Percentiles rank a stretch among this genome's conserved stretches.
phyloP scores from a whole-genome alignment of 2,797 vertebrate species.

The Danionella dracula region DNA sequence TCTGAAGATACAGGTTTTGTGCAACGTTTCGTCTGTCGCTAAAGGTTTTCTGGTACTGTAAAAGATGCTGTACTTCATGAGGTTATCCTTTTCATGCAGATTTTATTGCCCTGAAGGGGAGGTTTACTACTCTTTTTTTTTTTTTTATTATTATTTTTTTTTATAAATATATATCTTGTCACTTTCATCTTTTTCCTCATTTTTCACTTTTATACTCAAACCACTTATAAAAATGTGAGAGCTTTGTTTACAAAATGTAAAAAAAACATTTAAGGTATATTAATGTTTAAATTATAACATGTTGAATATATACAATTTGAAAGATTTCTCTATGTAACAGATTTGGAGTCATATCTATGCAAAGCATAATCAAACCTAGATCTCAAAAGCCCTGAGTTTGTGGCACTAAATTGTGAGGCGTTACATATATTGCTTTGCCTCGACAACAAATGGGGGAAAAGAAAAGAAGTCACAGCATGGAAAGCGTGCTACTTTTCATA shows the following conservation, averaged over 20 bases:
- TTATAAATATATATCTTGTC: constrained; percentile 10
- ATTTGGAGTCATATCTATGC: constrained; percentile 61
- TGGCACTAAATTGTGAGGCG: constrained; percentile 7
- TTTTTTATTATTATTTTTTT: too few relatives aligned
- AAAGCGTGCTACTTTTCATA: background rate
- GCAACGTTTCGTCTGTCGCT: constrained; percentile 33
- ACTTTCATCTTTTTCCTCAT: constrained; percentile 36
- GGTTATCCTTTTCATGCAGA: background rate
- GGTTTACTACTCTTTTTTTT: constrained; percentile 43
- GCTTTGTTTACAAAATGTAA: constrained; percentile 24
- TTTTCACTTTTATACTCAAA: constrained; percentile 19
- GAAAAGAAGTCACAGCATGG: background rate
- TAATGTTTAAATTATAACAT: constrained; percentile 20
- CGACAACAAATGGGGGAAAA: background rate
- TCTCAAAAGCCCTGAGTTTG: constrained; percentile 31
- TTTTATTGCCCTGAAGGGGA: constrained; percentile 27
- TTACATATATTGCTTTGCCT: background rate
- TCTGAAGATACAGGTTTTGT: constrained; percentile 55
- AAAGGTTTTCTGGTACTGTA: constrained; percentile 54
- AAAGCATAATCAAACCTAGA: constrained; percentile 57
- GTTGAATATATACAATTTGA: too few relatives aligned
- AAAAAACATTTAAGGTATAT: constrained; percentile 9
- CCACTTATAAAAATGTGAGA: constrained; percentile 20
- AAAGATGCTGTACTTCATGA: constrained; percentile 13
- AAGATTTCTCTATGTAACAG: constrained; percentile 31